A percentile compares a stretch with the other conserved stretches of the same genome.
Conservation (phyloP, 2,888 invertebrate species). For the Hypolimnas misippus region DNA sequence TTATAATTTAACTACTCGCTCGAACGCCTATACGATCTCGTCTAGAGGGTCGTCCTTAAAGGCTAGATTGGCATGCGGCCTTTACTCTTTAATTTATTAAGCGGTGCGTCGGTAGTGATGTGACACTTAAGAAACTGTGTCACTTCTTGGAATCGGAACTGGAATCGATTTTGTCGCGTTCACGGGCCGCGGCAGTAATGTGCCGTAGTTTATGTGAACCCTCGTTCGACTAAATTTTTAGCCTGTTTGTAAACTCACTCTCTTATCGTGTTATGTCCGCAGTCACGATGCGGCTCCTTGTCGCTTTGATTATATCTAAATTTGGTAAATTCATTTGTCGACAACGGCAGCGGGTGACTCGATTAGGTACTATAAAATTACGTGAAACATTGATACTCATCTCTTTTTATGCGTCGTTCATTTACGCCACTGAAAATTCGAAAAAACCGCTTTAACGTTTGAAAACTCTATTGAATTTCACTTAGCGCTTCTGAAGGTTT, state of each 20-base stretch:
- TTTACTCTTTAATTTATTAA: conserved; percentile 78
- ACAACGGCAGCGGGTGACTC: conserved; percentile 62
- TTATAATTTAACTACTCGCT: conserved; percentile 76
- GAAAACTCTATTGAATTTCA: conserved; percentile 38
- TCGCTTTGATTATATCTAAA: conserved; percentile 76
- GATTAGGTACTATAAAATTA: conserved; percentile 72
- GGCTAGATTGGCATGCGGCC: conserved; percentile 73
- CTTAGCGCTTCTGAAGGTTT: conserved; percentile 20
- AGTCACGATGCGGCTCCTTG: conserved; percentile 69
- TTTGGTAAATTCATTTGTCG: conserved; percentile 72
- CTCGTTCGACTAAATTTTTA: conserved; percentile 51
- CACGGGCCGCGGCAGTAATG: conserved; percentile 70
- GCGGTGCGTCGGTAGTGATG: conserved; percentile 81
- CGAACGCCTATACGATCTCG: conserved; percentile 60
- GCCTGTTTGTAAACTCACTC: conserved; percentile 66
- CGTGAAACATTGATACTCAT: conserved; percentile 68
- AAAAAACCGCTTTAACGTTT: conserved; percentile 26
- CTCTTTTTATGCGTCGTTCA: conserved; percentile 38
- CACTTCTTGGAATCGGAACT: conserved; percentile 82
- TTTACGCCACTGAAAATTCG: conserved; percentile 37
- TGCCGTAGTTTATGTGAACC: conserved; percentile 73
- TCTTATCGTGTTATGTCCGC: conserved; percentile 71
- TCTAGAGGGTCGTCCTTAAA: conserved; percentile 65
- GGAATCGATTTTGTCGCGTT: conserved; percentile 81
- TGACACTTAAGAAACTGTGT: conserved; percentile 83